Conservation (phyloP, 2,113 vertebrate species). For the Halcyon senegalensis region DNA sequence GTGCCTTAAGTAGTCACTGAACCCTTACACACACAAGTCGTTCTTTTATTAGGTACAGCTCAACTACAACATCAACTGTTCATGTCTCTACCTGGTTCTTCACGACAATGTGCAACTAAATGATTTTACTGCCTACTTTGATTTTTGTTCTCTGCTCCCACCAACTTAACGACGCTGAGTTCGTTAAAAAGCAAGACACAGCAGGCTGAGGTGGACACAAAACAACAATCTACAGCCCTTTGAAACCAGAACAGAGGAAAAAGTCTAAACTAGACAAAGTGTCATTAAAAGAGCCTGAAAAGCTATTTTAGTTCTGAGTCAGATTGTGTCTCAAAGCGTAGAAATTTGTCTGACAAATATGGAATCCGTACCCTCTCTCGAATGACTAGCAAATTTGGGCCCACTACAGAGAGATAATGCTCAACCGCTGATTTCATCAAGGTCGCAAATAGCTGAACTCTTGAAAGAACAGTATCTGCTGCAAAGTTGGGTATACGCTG, state of each 20-base stretch:
- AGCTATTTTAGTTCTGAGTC: neutral
- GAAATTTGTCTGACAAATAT: neutral
- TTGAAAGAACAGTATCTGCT: neutral
- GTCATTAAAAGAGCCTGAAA: neutral
- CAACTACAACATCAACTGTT: neutral
- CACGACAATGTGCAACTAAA: neutral
- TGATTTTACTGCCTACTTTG: neutral
- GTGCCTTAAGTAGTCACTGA: neutral
- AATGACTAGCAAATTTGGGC: neutral
- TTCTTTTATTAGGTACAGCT: neutral
- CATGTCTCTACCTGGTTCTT: neutral
- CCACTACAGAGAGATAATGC: neutral
- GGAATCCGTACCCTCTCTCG: neutral
- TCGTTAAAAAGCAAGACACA: neutral
- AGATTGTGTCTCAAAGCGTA: accelerated
- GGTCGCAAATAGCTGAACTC: neutral
- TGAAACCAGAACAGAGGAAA: neutral
- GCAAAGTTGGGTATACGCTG: neutral
- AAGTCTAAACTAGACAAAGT: neutral
- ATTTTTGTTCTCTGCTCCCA: neutral
- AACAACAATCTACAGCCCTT: neutral
- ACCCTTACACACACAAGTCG: neutral
- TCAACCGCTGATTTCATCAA: neutral
- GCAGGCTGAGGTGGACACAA: neutral
- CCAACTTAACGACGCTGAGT: neutral